phyloP scores from a whole-genome alignment of 2,113 vertebrate genomes.

The Pomatostomus ruficeps region DNA sequence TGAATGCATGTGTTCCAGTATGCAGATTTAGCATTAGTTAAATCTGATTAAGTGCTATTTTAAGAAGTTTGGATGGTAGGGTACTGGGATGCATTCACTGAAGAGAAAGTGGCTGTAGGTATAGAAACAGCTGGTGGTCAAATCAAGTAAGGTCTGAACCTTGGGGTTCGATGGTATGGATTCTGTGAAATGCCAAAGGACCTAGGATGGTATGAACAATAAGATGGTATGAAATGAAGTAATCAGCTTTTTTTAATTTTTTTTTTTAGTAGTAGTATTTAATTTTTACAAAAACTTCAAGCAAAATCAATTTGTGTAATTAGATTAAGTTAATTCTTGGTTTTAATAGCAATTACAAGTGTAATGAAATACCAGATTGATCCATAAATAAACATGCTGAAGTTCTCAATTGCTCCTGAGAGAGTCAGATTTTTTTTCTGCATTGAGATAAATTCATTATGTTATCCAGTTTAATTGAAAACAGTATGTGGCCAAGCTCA shows the following conservation, averaged over 20 bases:
- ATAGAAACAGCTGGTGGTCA: not conserved
- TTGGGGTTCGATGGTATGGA: not conserved
- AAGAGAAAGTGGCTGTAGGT: not conserved
- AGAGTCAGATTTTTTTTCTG: not conserved
- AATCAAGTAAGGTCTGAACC: not conserved
- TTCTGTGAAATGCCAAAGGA: not conserved
- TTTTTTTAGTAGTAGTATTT: not conserved
- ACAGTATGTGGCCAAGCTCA: not conserved
- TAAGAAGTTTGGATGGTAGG: not conserved
- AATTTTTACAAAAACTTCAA: not conserved
- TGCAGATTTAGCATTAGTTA: slow-evolving; percentile 16
- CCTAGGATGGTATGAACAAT: not conserved
- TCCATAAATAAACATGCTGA: not conserved
- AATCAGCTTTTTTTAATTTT: not conserved
- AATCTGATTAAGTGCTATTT: slow-evolving; percentile 20
- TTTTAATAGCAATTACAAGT: not conserved
- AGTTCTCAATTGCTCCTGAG: not conserved
- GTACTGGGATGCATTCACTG: not conserved
- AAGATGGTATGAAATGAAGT: not conserved
- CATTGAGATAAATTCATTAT: not conserved
- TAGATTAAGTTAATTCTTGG: not conserved
- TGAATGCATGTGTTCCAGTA: slow-evolving; percentile 8
- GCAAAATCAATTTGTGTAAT: not conserved
- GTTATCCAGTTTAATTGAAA: not conserved
- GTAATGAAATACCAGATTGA: not conserved